Conservation (phyloP, 2,888 invertebrate genomes). For the Cecidostiba fungosa region DNA sequence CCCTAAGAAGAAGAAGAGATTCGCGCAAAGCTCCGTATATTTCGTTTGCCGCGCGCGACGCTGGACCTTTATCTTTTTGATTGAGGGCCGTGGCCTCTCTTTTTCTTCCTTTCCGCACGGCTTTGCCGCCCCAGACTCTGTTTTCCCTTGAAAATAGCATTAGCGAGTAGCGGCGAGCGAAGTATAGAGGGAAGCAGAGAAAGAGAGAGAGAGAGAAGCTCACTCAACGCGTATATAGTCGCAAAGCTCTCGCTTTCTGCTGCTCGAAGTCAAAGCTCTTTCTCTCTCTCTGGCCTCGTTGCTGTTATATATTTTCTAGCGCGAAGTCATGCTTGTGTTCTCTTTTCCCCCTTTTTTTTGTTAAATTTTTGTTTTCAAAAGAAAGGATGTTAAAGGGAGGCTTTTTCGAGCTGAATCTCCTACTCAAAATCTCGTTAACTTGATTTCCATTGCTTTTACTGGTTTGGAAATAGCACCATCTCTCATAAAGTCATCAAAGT, state of each 20-base stretch:
- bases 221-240: constrained; percentile 3
- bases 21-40: constrained; percentile 38
- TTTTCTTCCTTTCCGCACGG: not conserved
- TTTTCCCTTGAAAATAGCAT: constrained; percentile 52
- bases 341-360: not conserved
- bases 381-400: not conserved
- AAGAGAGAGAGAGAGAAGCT: constrained; percentile 28
- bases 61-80: constrained; percentile 42
- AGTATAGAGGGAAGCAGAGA: constrained; percentile 58
- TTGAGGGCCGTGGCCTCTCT: constrained; percentile 7
- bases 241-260: constrained; percentile 21
- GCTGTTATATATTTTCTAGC: not conserved
- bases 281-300: not conserved
- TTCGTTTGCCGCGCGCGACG: constrained; percentile 17
- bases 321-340: not conserved
- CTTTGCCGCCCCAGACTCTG: not conserved
- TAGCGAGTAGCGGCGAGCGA: constrained; percentile 12
- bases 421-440: not conserved
- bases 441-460: not conserved
- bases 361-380: constrained; percentile 25
- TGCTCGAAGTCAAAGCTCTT: constrained; percentile 42
- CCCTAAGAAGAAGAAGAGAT: not conserved
- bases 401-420: not conserved
- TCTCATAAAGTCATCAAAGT: not conserved
- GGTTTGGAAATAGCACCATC: not conserved